Evolutionary conservation across 1,140 invertebrate genomes (phyloP), one percentile per base, ranked within the genome.

Genomic region (Drosophila quadrilineata): DNA sequence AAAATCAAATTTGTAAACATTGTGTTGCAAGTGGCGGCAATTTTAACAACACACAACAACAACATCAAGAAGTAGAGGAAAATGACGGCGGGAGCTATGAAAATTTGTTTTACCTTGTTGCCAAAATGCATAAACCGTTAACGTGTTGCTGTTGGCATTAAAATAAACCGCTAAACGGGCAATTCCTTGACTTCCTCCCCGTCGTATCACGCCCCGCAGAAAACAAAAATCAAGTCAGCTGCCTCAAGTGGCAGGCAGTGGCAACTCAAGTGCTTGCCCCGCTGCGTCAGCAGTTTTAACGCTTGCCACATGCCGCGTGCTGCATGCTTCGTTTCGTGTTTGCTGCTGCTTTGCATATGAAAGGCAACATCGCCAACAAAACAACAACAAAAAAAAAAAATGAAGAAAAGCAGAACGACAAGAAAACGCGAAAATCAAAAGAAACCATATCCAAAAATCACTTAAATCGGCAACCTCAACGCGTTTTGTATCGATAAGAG

Each of bases 1-100:
- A 85, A 85, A 85, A 86, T 79, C 79, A 85, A 85, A 85, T 85
- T 85, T 85, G 79, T 85, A 85, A 85, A 85, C 80, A 86, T 62
- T 67, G 45, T 41, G n/a, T 46, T 64, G 14, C 48, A 85, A 85
- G 74, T 85, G 74, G 57, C 79, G n/a, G 82, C 73, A 31, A 70
- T 70, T 66, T 70, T 29, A 46, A 16, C 65, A 63, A 56, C 49
- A 63, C 43, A 40, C 58, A n/a, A 46, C 48, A 63, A 50, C 41
- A 62, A 16, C 17, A 9, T 12, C 5, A 46, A 21, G 19, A 22
- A 56, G 24, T 10, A 24, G n/a, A 9, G 26, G 26, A 58, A 50
- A 67, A 68, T 57, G 74, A 74, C n/a, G n/a, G 49, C 50, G 22
- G 66, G 26, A 4, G 53, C 40, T 50, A 58, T 58, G 62, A 58